A percentile compares a stretch with the other conserved stretches of the same genome.
These are phyloP conservation scores for Sisyra nigra DNA, from an alignment of 2,888 invertebrate species.

Conservation along the genomic window DNA sequence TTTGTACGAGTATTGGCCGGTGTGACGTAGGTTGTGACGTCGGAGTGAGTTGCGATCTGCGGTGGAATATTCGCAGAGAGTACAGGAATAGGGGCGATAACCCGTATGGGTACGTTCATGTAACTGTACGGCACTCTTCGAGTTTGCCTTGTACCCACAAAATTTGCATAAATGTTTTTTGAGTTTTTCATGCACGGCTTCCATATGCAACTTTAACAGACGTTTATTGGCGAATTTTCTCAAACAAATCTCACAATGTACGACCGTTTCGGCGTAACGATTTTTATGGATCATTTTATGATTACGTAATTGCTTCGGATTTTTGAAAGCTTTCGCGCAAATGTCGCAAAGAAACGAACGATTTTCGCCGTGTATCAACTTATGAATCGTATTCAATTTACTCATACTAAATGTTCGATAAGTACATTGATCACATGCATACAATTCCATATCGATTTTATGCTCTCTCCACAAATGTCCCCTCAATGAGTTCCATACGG, in stretches of 20 bases:
- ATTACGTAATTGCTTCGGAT: conserved; percentile 59
- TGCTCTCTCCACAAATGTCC: conserved; percentile 68
- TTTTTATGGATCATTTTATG: conserved; percentile 34
- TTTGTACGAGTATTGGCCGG: conserved; percentile 56
- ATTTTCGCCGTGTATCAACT: conserved; percentile 53
- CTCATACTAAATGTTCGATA: conserved; percentile 56
- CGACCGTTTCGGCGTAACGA: too few relatives aligned
- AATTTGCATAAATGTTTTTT: conserved; percentile 48
- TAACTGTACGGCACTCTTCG: conserved; percentile 45
- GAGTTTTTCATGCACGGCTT: conserved; percentile 47
- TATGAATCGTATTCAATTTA: conserved; percentile 55
- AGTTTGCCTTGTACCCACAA: conserved; percentile 49
- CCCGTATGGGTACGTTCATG: conserved; percentile 46
- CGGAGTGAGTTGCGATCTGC: conserved; percentile 70
- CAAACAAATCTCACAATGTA: conserved; percentile 39
- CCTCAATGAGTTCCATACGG: conserved; percentile 49
- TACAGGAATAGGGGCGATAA: conserved; percentile 64
- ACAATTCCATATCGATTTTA: conserved; percentile 62
- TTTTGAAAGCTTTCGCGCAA: conserved; percentile 68
- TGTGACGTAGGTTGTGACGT: conserved; percentile 61
- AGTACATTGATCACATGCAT: conserved; percentile 56
- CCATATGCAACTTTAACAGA: conserved; percentile 35
- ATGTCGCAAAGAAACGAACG: conserved; percentile 42
- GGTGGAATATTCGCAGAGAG: conserved; percentile 52
- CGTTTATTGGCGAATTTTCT: conserved; percentile 36